Percentiles rank a stretch among this genome's conserved stretches.
phyloP scores from a whole-genome alignment of 2,797 vertebrate species.

The Sorex maritimensis region DNA sequence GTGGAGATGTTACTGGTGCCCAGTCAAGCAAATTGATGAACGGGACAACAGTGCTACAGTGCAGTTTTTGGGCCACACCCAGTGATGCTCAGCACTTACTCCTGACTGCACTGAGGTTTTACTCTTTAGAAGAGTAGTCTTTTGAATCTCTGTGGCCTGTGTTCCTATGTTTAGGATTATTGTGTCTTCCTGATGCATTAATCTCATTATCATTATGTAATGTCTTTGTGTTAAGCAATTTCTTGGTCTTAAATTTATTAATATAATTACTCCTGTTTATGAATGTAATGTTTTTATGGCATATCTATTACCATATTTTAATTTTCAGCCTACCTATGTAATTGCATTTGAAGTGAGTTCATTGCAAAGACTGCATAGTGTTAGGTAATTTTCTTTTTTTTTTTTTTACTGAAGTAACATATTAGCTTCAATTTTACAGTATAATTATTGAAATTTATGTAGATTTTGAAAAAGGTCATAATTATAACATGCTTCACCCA shows the following conservation, averaged over 20 bases:
- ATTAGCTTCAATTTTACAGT: background rate
- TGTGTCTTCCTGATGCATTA: background rate
- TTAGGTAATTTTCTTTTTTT: background rate
- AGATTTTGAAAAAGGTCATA: background rate
- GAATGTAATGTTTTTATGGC: background rate
- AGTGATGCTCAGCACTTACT: too few relatives aligned
- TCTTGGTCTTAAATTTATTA: constrained; percentile 8
- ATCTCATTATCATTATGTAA: constrained; percentile 2
- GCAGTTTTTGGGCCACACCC: too few relatives aligned
- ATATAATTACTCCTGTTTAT: background rate
- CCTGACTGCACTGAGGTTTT: too few relatives aligned
- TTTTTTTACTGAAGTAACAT: background rate
- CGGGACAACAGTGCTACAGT: too few relatives aligned
- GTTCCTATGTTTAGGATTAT: background rate
- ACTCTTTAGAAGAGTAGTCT: too few relatives aligned
- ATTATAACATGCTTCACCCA: background rate
- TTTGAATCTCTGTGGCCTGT: too few relatives aligned
- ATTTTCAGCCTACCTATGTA: background rate
- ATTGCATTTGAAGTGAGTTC: background rate
- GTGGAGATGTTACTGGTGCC: too few relatives aligned
- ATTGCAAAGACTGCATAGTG: background rate
- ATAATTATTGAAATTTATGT: background rate
- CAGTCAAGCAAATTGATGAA: too few relatives aligned
- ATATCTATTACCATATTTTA: background rate
- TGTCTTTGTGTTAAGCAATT: constrained; percentile 21